Conservation (phyloP, 64 coral and sea anemone species). For the Cladopsammia gracilis region DNA sequence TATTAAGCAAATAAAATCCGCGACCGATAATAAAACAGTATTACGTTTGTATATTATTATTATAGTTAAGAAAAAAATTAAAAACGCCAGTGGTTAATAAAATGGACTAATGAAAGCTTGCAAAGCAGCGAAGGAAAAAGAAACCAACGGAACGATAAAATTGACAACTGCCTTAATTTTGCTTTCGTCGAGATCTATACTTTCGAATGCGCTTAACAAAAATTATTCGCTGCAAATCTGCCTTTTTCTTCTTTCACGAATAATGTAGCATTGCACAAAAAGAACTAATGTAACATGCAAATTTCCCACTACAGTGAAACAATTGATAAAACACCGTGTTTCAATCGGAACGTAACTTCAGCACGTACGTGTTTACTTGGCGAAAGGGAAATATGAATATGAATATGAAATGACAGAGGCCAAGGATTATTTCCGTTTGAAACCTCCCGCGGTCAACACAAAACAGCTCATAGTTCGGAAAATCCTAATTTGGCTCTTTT, state of each 20-base stretch:
- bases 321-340: neutral
- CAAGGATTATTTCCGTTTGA: neutral
- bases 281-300: constrained; percentile 5
- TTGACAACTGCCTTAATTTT: neutral
- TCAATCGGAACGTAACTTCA: neutral
- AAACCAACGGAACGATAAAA: neutral
- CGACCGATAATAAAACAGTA: neutral
- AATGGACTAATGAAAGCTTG: neutral
- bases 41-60: neutral
- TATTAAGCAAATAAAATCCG: constrained; percentile 19
- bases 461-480: too few relatives aligned
- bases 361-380: neutral
- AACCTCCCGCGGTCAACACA: neutral
- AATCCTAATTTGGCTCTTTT: too few relatives aligned
- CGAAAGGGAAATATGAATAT: constrained; percentile 4
- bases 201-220: neutral
- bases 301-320: neutral
- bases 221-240: too few relatives aligned
- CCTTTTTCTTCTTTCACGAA: too few relatives aligned
- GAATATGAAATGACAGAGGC: neutral
- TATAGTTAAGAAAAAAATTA: neutral
- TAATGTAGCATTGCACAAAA: neutral
- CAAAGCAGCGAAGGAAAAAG: neutral
- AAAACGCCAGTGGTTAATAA: constrained; percentile 16
- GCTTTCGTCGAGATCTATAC: neutral